phyloP scores from a whole-genome alignment of 1,140 invertebrate genomes.

The Brachionus paranguensis region DNA sequence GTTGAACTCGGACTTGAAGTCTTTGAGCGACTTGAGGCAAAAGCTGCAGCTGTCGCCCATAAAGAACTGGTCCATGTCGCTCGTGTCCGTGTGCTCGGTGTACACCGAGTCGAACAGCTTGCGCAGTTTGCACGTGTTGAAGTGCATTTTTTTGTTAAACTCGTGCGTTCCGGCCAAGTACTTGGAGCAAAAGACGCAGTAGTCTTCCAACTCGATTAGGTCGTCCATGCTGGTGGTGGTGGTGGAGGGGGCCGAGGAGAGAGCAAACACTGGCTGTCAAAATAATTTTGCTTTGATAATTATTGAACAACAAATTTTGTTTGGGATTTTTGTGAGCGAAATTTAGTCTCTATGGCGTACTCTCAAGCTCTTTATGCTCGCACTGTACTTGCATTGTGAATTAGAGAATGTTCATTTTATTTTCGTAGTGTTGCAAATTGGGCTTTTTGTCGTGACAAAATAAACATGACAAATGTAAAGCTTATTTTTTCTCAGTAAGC shows the following conservation, averaged over 20 bases:
- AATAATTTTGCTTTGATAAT: background rate
- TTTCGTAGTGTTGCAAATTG: background rate
- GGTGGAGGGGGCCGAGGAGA: too few species aligned
- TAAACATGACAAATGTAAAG: background rate
- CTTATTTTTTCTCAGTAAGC: too few species aligned
- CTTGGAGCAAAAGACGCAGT: constrained; percentile 31
- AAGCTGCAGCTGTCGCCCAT: background rate
- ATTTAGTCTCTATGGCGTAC: constrained; percentile 28
- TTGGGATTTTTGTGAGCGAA: background rate
- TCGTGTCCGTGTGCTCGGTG: background rate
- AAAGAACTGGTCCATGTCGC: constrained; percentile 6
- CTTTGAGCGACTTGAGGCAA: constrained; percentile 31
- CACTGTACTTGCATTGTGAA: background rate
- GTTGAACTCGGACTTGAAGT: constrained; percentile 34
- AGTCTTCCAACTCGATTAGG: constrained; percentile 2
- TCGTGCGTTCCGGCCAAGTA: background rate
- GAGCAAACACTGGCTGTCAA: background rate
- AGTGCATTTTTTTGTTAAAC: constrained; percentile 40
- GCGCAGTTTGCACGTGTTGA: constrained; percentile 27
- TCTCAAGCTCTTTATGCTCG: background rate
- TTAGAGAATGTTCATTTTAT: background rate
- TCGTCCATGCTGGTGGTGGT: background rate
- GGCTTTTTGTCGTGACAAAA: background rate
- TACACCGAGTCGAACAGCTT: constrained; percentile 14
- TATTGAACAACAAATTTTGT: background rate